Percentiles rank a stretch among this genome's conserved stretches.
Conservation (phyloP, 2,797 vertebrate species). For the Sternotherus odoratus region DNA sequence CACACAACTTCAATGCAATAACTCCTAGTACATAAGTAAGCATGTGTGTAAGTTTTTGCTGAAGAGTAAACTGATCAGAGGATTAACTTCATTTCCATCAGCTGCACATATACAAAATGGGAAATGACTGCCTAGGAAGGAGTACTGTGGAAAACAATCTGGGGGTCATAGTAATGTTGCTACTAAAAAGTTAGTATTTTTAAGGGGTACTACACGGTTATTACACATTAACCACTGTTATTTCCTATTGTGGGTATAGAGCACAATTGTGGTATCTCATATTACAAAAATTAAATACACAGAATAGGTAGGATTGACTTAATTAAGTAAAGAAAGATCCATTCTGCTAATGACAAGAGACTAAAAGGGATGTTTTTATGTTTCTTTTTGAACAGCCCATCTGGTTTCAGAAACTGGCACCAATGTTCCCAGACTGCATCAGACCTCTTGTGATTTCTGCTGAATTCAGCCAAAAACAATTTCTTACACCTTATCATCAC, state of each 20-base stretch:
- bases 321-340: not conserved
- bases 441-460: constrained; percentile 48
- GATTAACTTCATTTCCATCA: not conserved
- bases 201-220: not conserved
- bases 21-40: not conserved
- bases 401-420: constrained; percentile 31
- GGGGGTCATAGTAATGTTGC: not conserved
- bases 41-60: not conserved
- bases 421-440: constrained; percentile 19
- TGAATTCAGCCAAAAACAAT: constrained; percentile 58
- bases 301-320: not conserved
- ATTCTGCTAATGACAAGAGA: not conserved
- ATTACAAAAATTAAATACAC: not conserved
- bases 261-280: not conserved
- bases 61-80: not conserved
- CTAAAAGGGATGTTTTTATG: not conserved
- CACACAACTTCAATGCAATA: not conserved
- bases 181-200: not conserved
- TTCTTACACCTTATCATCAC: constrained; percentile 70
- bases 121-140: too few relatives aligned
- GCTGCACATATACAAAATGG: too few relatives aligned
- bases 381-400: constrained; percentile 6
- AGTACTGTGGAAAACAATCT: too few relatives aligned
- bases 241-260: not conserved
- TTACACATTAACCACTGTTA: not conserved